Evolutionary conservation across 1,140 invertebrate genomes (phyloP).

Genomic region (Tetragnatha versicolor): DNA sequence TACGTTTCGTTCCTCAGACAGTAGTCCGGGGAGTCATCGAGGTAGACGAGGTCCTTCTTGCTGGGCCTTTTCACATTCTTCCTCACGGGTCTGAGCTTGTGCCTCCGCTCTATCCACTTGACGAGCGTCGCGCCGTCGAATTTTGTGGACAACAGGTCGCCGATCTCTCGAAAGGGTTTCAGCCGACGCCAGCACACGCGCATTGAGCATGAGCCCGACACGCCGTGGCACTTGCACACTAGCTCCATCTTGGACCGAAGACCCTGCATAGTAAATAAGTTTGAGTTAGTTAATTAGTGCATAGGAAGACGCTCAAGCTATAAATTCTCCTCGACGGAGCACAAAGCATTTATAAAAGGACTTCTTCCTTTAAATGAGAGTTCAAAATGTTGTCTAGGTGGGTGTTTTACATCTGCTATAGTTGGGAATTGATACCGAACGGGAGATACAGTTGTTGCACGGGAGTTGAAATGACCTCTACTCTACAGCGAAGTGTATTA

Average conservation of each 20-base stretch:
- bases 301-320: too few species aligned
- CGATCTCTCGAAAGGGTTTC: slow-evolving; percentile 67
- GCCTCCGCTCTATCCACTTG: slow-evolving; percentile 49
- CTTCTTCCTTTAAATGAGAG: too few species aligned
- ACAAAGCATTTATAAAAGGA: too few species aligned
- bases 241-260: slow-evolving; percentile 42
- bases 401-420: too few species aligned
- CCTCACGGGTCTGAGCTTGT: slow-evolving; percentile 55
- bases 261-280: too few species aligned
- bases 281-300: too few species aligned
- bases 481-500: too few species aligned
- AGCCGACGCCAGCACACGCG: slow-evolving; percentile 92
- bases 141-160: slow-evolving; percentile 63
- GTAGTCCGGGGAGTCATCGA: slow-evolving; percentile 85
- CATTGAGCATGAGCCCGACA: slow-evolving; percentile 92
- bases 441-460: too few species aligned
- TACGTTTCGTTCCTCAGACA: slow-evolving; percentile 86
- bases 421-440: too few species aligned
- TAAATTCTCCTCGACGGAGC: too few species aligned
- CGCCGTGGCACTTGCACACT: slow-evolving; percentile 93
- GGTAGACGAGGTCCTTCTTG: slow-evolving; percentile 75
- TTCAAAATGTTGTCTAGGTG: too few species aligned
- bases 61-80: slow-evolving; percentile 58
- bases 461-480: too few species aligned
- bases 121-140: slow-evolving; percentile 64